phyloP scores from a whole-genome alignment of 2,888 invertebrate genomes.

The Nysson spinosus region DNA sequence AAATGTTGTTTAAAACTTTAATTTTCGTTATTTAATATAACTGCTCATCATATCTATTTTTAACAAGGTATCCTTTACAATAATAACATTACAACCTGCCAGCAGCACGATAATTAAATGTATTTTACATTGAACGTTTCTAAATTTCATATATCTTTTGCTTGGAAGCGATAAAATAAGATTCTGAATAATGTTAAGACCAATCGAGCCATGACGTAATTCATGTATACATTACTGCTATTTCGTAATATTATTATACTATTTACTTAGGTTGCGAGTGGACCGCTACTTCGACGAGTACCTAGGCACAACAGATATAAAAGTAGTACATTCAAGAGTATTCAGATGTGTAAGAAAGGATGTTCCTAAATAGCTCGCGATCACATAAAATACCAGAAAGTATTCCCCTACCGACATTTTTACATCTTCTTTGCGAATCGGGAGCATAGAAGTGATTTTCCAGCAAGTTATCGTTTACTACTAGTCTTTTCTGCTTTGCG shows the following conservation, averaged over 20 bases:
- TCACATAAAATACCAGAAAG: slow-evolving; percentile 52
- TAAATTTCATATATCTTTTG: slow-evolving; percentile 27
- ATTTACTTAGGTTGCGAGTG: slow-evolving; percentile 54
- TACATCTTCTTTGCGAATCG: slow-evolving; percentile 38
- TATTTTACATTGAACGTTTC: slow-evolving; percentile 44
- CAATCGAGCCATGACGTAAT: slow-evolving; percentile 57
- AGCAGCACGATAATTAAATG: slow-evolving; percentile 73
- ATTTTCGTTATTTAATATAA: slow-evolving; percentile 69
- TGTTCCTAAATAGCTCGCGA: slow-evolving; percentile 60
- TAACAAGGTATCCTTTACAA: slow-evolving; percentile 75
- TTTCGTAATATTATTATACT: slow-evolving; percentile 58
- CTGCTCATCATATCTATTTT: slow-evolving; percentile 73
- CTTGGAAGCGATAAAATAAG: slow-evolving; percentile 35
- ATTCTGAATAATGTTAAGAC: slow-evolving; percentile 43
- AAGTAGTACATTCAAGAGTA: slow-evolving; percentile 62
- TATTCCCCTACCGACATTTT: slow-evolving; percentile 30
- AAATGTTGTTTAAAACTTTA: slow-evolving; percentile 59
- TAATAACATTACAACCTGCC: slow-evolving; percentile 77
- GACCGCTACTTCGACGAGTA: slow-evolving; percentile 59
- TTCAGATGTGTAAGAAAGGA: slow-evolving; percentile 53
- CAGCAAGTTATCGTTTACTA: slow-evolving; percentile 45
- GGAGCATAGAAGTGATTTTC: slow-evolving; percentile 56
- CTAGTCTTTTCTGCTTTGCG: slow-evolving; percentile 32
- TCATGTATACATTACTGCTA: slow-evolving; percentile 59
- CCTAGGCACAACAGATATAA: slow-evolving; percentile 63